These are phyloP conservation scores for Pachyuromys duprasi DNA, from an alignment of 2,797 vertebrate species.

Conservation along the genomic window DNA sequence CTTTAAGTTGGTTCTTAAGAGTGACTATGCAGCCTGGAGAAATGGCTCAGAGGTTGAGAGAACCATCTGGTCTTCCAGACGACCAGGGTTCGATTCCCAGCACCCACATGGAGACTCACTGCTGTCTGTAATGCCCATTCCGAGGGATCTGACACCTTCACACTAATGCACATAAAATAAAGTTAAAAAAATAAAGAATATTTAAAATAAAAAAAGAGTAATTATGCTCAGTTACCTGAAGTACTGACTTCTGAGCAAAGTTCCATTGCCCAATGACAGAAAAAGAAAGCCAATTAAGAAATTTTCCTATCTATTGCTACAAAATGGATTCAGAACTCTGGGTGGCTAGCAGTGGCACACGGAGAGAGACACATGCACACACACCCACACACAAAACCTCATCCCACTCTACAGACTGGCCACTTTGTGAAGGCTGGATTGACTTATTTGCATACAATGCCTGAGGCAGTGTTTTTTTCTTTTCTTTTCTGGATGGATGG, in stretches of 20 bases:
- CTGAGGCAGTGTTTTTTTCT: background rate
- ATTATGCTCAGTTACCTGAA: background rate
- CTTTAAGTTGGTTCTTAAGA: slow-evolving; percentile 18
- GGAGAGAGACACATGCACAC: background rate
- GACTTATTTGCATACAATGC: background rate
- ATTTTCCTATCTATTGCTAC: background rate
- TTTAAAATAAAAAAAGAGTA: background rate
- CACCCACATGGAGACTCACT: no score
- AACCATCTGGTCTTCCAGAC: no score
- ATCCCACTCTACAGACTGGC: background rate
- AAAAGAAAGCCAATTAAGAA: background rate
- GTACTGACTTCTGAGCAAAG: background rate
- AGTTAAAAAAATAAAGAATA: no score
- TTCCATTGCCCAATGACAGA: background rate
- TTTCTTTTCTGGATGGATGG: background rate
- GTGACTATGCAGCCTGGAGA: background rate
- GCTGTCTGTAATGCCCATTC: no score
- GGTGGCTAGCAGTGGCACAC: background rate
- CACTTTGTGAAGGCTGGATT: background rate
- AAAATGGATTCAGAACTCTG: slow-evolving; percentile 3
- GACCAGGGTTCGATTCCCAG: no score
- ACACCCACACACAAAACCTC: background rate
- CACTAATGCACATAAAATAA: no score
- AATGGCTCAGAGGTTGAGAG: no score
- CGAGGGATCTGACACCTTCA: no score